Evolutionary conservation across 1,140 invertebrate genomes (phyloP), one percentile per base, ranked within the genome.

Genomic region (Cydia amplana): DNA sequence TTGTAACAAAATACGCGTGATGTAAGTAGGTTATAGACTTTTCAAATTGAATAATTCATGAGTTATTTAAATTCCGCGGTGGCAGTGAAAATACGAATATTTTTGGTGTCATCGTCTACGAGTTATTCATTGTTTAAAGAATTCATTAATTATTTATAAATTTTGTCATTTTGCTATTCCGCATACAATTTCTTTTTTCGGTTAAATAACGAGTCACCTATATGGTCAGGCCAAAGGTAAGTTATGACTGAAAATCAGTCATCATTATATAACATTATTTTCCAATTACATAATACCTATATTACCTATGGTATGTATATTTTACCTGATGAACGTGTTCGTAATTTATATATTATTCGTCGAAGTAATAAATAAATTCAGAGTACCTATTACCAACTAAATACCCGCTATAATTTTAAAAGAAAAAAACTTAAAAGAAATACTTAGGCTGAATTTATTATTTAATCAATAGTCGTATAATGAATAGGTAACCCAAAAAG

Each of bases 91-190:
- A 70, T 18, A 70, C 28, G 32, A 70, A 36, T 70, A 36, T 36
- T 43, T 67, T 70, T 36, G n/a, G 32, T 23, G 36, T 70, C 65
- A 36, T 18, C 65, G 14, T 20, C 55, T 60, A 23, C 18, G n/a
- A 32, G n/a, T 32, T n/a, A 36, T 28, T 67, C 65, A 70, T 70
- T 70, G 65, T 70, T 20, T 36, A 2, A 25, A 36, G 2, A 0
- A 70, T 70, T 70, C 65, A 70, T 70, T 70, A 20, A 70, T 70
- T 36, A 70, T 70, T 70, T 70, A 70, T 70, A 36, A 40, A 43
- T 18, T n/a, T 36, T 18, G 4, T 67, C 4, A 64, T 64, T 36
- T 67, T 28, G 2, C 51, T 14, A 9, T 55, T 55, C n/a, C 7
- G 7, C n/a, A n/a, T 67, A 18, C 28, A 70, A 18, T 70, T 70